Percentiles rank a stretch among this genome's conserved stretches.
Evolutionary conservation across 2,888 invertebrate species (phyloP).

Genomic region (Acrobasis suavella): DNA sequence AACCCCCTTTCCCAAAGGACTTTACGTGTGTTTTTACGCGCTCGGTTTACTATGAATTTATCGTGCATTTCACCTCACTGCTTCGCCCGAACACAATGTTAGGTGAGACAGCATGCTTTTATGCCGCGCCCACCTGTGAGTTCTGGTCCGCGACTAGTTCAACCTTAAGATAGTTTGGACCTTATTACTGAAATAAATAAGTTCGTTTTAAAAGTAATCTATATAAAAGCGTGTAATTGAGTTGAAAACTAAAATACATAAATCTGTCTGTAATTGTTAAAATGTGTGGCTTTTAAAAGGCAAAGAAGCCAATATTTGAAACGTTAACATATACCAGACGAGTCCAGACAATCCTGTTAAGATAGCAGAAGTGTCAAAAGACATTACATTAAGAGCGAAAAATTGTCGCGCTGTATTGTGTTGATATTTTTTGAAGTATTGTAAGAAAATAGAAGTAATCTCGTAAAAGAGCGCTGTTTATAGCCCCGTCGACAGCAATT

Average conservation of each 20-base stretch:
- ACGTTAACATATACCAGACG: not conserved
- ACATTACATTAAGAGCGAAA: not conserved
- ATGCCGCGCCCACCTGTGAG: no score
- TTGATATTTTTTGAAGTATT: not conserved
- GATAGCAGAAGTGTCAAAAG: not conserved
- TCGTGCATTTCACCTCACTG: no score
- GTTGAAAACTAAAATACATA: constrained; percentile 7
- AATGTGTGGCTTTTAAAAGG: constrained; percentile 6
- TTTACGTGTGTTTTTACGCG: no score
- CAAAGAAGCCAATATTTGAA: not conserved
- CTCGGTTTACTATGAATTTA: no score
- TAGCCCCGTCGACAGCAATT: not conserved
- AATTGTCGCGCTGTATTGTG: no score
- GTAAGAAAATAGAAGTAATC: not conserved
- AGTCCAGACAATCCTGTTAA: not conserved
- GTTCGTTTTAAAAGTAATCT: not conserved
- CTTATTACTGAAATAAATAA: not conserved
- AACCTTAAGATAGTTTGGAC: no score
- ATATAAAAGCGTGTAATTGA: not conserved
- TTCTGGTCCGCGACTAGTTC: no score
- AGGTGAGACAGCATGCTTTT: no score
- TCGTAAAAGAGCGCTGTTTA: not conserved
- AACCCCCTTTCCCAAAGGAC: no score
- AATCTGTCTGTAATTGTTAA: constrained; percentile 9
- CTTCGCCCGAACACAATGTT: no score